These are phyloP conservation scores for Leptinotarsa haldemani DNA, from an alignment of 2,888 invertebrate species.

Conservation along the genomic window DNA sequence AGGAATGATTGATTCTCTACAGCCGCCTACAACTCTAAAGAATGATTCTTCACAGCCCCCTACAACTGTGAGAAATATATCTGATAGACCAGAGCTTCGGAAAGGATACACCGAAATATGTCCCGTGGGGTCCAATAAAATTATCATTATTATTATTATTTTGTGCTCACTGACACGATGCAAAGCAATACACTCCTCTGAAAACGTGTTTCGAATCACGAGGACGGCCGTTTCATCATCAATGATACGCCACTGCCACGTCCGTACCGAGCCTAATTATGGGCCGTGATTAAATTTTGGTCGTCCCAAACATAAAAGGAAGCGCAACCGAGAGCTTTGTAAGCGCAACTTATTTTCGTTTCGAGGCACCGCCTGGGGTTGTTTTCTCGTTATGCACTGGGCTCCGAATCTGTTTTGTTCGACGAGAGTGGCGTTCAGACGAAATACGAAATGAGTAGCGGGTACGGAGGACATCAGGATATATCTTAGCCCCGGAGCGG, in stretches of 20 bases:
- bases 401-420: neutral
- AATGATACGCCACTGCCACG: slow-evolving; percentile 24
- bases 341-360: slow-evolving; percentile 37
- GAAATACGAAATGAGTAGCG: neutral
- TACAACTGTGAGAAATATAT: too few species aligned
- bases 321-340: slow-evolving; percentile 29
- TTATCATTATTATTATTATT: too few species aligned
- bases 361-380: slow-evolving; percentile 30
- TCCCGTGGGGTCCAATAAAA: too few species aligned
- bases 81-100: too few species aligned
- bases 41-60: too few species aligned
- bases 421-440: neutral
- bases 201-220: neutral
- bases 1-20: too few species aligned
- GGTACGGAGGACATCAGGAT: neutral
- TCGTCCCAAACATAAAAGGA: slow-evolving; percentile 35
- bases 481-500: too few species aligned
- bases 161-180: neutral
- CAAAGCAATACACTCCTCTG: neutral
- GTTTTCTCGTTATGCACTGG: slow-evolving; percentile 32
- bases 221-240: neutral
- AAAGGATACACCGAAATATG: too few species aligned
- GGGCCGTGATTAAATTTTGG: slow-evolving; percentile 38
- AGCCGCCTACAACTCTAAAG: too few species aligned
- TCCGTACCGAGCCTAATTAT: slow-evolving; percentile 35